These are phyloP conservation scores for Disparrhopalites patrizii DNA, from an alignment of 2,888 invertebrate species.

Conservation along the genomic window DNA sequence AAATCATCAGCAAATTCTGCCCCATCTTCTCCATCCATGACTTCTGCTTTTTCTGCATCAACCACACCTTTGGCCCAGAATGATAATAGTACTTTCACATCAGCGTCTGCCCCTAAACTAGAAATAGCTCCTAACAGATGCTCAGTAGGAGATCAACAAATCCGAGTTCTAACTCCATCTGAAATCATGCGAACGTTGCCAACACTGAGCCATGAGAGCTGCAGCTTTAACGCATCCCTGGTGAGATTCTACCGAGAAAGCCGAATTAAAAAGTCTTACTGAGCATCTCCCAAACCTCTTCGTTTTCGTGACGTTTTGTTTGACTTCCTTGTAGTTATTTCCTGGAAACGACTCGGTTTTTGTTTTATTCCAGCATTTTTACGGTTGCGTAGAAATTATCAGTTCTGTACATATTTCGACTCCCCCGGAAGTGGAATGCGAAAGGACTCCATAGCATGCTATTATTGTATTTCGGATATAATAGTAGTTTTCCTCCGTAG, in stretches of 20 bases:
- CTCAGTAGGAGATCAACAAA: slow-evolving; percentile 64
- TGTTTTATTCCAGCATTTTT: too few species aligned
- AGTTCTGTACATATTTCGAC: too few species aligned
- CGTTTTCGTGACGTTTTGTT: slow-evolving; percentile 5
- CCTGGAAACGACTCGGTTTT: too few species aligned
- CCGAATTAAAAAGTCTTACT: slow-evolving; percentile 3
- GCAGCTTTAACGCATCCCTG: slow-evolving; percentile 43
- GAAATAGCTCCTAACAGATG: slow-evolving; percentile 26
- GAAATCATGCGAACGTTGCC: slow-evolving; percentile 89
- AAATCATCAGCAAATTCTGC: neutral
- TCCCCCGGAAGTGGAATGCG: too few species aligned
- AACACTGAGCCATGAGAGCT: slow-evolving; percentile 65
- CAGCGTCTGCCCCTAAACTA: slow-evolving; percentile 20
- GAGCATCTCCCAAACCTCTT: slow-evolving; percentile 7
- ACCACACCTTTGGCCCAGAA: slow-evolving; percentile 10
- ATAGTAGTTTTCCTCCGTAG: too few species aligned
- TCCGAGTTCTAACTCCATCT: slow-evolving; percentile 81
- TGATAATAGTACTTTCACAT: slow-evolving; percentile 9
- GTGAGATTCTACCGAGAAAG: slow-evolving; percentile 52
- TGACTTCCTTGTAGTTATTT: slow-evolving; percentile 3
- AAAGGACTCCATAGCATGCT: too few species aligned
- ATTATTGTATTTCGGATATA: too few species aligned
- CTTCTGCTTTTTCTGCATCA: slow-evolving; percentile 18
- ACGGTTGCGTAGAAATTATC: too few species aligned
- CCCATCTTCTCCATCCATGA: slow-evolving; percentile 10